Evolutionary conservation across 1,140 invertebrate genomes (phyloP), one percentile per base, ranked within the genome.

Genomic region (Battus philenor): DNA sequence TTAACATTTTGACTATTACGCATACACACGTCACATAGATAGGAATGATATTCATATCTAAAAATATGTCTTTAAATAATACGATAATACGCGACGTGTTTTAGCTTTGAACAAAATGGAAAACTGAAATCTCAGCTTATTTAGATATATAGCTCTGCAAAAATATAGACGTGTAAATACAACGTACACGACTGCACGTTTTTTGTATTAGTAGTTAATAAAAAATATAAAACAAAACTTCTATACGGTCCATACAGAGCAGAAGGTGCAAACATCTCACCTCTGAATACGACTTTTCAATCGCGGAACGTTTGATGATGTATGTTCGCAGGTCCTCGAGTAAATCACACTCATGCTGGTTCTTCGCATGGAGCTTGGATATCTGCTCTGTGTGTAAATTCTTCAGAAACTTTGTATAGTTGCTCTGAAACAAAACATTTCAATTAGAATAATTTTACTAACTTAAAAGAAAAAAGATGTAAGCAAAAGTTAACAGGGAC

Each of bases 261-360:
- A 4, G 20, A 8, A 22, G 3, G 20, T 24, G 5, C 22, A 24
- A 24, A 24, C 5, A 24, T 16, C 18, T 87, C 89, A 96, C 95
- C 90, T 98, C 96, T 0, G 95, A 96, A 83, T 98, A 98, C 8
- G 95, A 95, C 76, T 97, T 98, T 81, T 98, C 97, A 56, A 98
- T 94, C 11, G 94, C 90, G 10, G 95, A 96, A 58, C 95, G 90
- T 76, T 97, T 97, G 68, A 97, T 92, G 24, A 93, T 94, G 81
- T 97, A 98, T 68, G 92, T 95, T 87, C 95, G 92, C 34, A 98
- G 93, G 76, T 98, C 96, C 87, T 98, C 97, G 31, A 98, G 86
- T 47, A 98, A 87, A 77, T 98, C 96, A 86, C 94, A 96, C 76
- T 98, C 97, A 87, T 98, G 96, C 81, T 98, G 96, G 82, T 98